Conservation (phyloP, 2,797 vertebrate species). For the Oophaga sylvatica region DNA sequence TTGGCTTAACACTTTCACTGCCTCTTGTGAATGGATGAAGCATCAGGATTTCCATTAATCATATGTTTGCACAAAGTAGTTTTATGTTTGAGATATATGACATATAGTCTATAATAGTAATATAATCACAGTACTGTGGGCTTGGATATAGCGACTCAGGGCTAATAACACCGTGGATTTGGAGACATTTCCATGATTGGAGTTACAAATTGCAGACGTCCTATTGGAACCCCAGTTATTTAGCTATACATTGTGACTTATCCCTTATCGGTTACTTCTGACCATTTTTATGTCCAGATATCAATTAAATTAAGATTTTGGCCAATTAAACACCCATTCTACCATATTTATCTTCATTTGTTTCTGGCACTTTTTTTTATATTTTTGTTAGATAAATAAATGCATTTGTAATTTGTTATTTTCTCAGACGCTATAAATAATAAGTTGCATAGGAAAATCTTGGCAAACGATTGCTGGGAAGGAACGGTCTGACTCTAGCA, state of each 20-base stretch:
- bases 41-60: neutral
- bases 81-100: neutral
- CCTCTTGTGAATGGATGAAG: neutral
- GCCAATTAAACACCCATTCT: neutral
- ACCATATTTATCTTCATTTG: neutral
- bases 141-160: too few species aligned
- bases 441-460: neutral
- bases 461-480: neutral
- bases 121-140: too few species aligned
- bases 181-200: too few species aligned
- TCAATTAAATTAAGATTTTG: too few species aligned
- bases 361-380: neutral
- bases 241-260: neutral
- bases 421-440: neutral
- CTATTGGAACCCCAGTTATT: neutral
- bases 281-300: neutral
- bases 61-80: neutral
- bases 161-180: too few species aligned
- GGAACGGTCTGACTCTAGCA: too few species aligned
- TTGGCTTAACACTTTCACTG: constrained; percentile 11
- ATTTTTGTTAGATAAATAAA: neutral
- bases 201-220: neutral
- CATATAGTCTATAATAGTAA: too few species aligned
- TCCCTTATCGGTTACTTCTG: neutral
- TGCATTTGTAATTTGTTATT: neutral